Base-by-base conservation (phyloP, 1,140 invertebrate genomes). In the Ericerus pela region DNA sequence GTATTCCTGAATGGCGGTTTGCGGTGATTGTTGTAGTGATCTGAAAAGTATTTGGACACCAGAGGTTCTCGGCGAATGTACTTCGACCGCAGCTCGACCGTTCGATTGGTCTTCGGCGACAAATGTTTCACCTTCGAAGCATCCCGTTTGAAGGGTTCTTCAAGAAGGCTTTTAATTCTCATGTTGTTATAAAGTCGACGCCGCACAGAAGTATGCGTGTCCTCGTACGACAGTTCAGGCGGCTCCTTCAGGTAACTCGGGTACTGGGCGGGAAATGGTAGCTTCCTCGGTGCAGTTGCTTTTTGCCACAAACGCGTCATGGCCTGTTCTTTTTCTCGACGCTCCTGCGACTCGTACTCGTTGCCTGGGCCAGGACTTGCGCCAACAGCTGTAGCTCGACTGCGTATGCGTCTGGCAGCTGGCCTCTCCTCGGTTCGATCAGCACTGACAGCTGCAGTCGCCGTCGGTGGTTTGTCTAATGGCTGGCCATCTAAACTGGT, bases 281-380 rank as follows among this genome's bases (percentile, higher is more conserved):
- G 16, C 26, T 47, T 47, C 16, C 26, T 47, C 4, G 41, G 41
- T 16, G 26, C 10, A 4, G 41, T 24, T 2, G 41, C 12, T 47
- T 22, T 47, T 24, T 24, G 41, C 41, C 41, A 47, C 26, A 47
- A 47, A 47, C 16, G 22, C 41, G 26, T 47, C 41, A 47, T 47
- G 14, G 41, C 41, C 26, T 47, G 20, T 47, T 47, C 41, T 24
- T 47, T 47, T 24, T 47, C 10, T 2, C 18, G 10, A 47, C 41
- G 41, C 26, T 47, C 41, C 2, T 24, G 41, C 41, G 22, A 18
- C 20, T 47, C 41, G 20, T 47, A 47, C 18, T n/a, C n/a, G n/a
- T n/a, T n/a, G n/a, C n/a, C n/a, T n/a, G n/a, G n/a, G n/a, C n/a
- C n/a, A n/a, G n/a, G n/a, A n/a, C n/a, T n/a, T n/a, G n/a, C n/a